Evolutionary conservation across 2,113 vertebrate species (phyloP).

Genomic region (Hucho hucho): DNA sequence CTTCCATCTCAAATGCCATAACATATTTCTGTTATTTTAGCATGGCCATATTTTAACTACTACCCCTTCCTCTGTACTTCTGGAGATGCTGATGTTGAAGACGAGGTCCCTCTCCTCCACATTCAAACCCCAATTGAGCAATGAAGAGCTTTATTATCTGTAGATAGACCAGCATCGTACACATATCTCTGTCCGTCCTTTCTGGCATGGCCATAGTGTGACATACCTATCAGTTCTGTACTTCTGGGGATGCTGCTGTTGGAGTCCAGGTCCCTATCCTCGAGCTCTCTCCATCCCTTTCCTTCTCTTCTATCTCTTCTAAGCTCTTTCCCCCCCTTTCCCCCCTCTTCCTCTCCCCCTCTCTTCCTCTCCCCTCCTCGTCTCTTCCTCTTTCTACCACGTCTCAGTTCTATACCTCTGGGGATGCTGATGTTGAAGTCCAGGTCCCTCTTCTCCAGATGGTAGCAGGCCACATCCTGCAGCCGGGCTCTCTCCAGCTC

Average conservation of each 20-base stretch:
- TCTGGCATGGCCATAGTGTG: background rate
- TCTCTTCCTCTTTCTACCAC: too few species aligned
- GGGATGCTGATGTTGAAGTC: slow-evolving; percentile 77
- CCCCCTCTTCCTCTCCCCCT: too few species aligned
- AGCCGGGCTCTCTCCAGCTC: slow-evolving; percentile 77
- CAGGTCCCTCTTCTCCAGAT: slow-evolving; percentile 72
- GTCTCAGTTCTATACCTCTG: slow-evolving; percentile 1
- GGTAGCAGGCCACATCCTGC: slow-evolving; percentile 75
- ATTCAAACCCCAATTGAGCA: slow-evolving; percentile 21
- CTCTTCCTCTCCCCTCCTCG: too few species aligned
- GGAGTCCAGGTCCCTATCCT: slow-evolving; percentile 70
- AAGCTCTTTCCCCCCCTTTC: too few species aligned
- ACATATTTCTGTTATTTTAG: background rate
- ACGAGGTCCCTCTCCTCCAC: slow-evolving; percentile 73
- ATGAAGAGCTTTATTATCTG: background rate
- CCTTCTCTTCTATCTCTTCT: too few species aligned
- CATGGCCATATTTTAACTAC: background rate
- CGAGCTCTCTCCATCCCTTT: slow-evolving; percentile 68
- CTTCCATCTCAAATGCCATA: background rate
- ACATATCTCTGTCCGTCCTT: background rate
- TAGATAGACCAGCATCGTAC: background rate
- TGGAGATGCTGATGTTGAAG: slow-evolving; percentile 75
- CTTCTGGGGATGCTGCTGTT: slow-evolving; percentile 78
- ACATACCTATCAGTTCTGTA: slow-evolving; percentile 18
- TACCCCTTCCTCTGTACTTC: slow-evolving; percentile 56